Base-by-base conservation (phyloP, 2,113 vertebrate species). In the Oryzias celebensis region DNA sequence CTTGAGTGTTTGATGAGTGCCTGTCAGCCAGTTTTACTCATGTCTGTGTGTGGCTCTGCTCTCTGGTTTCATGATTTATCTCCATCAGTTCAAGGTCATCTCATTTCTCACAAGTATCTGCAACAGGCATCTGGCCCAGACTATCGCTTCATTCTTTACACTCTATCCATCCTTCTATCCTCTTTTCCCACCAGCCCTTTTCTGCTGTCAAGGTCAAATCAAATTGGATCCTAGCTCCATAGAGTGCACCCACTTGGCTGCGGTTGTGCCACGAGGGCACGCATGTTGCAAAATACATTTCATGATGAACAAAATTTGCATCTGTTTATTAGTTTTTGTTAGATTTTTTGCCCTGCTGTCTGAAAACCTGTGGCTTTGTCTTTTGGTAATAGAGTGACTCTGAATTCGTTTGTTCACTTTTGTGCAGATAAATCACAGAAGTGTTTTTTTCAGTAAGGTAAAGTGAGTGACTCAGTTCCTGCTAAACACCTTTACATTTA, bases 131-230 rank as follows among this genome's bases (percentile, higher is more conserved):
- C 80, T 81, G 68, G 74, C 71, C 67, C 48, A 61, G 51, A 54
- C 80, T 75, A 54, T 79, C 80, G 64, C 84, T 84, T 65, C 64
- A 74, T 75, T 71, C 72, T 60, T 67, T 69, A 60, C 74, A 52
- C 80, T 51, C 44, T 52, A 71, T 68, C 80, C 83, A 54, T 65
- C 73, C 61, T 48, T 73, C 49, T 43, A 62, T 62, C 60, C 51
- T 18, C n/a, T 64, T 52, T 36, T 64, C 71, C 55, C 61, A 54
- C 46, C 67, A 64, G 17, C 68, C 50, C 83, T 71, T 45, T 5
- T 65, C 65, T 84, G 55, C 67, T 88, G 90, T 93, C 94, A 96
- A 98, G 94, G 94, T 96, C 92, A 87, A 90, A 90, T 92, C 87
- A 87, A 91, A 91, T 92, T 91, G 91, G 84, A 73, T 93, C 92